These are phyloP conservation scores for Scaptomyza montana DNA, from an alignment of 1,140 invertebrate genomes.

Conservation along the genomic window DNA sequence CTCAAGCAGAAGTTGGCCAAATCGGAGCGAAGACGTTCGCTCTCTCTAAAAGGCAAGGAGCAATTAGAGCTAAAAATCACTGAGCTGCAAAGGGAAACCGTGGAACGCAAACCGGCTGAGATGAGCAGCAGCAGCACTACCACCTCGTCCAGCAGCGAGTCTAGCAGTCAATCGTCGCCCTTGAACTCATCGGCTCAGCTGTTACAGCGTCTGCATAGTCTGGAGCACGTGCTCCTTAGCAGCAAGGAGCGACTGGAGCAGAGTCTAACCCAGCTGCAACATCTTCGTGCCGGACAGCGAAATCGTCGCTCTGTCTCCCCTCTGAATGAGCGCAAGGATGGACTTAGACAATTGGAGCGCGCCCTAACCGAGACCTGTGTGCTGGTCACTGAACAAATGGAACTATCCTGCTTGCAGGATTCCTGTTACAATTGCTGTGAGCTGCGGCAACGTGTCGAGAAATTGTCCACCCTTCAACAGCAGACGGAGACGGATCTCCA, in stretches of 20 bases:
- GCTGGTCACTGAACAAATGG: conserved; percentile 67
- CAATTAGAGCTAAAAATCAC: conserved; percentile 92
- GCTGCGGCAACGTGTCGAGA: conserved; percentile 73
- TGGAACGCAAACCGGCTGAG: conserved; percentile 85
- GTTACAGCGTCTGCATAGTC: conserved; percentile 85
- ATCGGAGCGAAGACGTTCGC: conserved; percentile 90
- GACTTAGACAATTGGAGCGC: conserved; percentile 86
- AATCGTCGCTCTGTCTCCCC: conserved; percentile 86
- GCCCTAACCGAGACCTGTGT: conserved; percentile 86
- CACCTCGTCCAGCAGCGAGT: conserved; percentile 52
- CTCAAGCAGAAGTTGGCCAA: conserved; percentile 92
- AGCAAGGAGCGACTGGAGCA: conserved; percentile 84
- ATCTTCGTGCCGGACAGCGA: conserved; percentile 84
- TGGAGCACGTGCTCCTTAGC: conserved; percentile 86
- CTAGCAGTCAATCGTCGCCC: conserved; percentile 35
- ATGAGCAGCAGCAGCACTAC: conserved; percentile 38
- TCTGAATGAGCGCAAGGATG: conserved; percentile 86
- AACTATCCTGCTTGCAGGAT: conserved; percentile 82
- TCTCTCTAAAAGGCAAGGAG: conserved; percentile 92
- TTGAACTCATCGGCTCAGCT: conserved; percentile 82
- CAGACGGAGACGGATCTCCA: conserved; percentile 70
- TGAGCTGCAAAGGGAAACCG: conserved; percentile 91
- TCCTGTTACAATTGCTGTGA: conserved; percentile 84
- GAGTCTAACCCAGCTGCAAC: conserved; percentile 84
- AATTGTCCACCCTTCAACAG: conserved; percentile 56